Evolutionary conservation across 2,797 vertebrate genomes (phyloP), one percentile per base, ranked within the genome.

Genomic region (Lagocephalus sceleratus): DNA sequence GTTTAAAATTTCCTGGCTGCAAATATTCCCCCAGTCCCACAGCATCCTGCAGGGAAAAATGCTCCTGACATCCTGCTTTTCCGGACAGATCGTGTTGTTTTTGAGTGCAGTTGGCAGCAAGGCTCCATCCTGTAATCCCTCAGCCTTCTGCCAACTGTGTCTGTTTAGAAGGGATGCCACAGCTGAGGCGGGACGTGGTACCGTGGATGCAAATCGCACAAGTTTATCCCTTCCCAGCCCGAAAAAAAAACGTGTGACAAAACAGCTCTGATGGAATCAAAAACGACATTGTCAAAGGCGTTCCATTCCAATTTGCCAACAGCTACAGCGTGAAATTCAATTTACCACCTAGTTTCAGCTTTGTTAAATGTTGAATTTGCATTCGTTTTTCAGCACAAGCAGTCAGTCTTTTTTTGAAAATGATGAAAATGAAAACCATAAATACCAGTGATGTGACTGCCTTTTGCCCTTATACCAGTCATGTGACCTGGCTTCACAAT

Each of bases 71-170:
- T 25, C 2, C 51, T 64, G 52, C 23, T 48, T 47, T 55, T 38
- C 41, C 52, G 51, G 49, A 56, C 56, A 68, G 47, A 60, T 52
- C 42, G 51, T 35, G 54, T 15, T 51, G 44, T 38, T 73, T 20
- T 6, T 25, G 62, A 65, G 71, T 47, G 17, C 62, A 59, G 60
- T 70, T 60, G 42, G 55, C 54, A 50, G 47, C 50, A 41, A 47
- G 66, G 46, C 67, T 63, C 29, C 47, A 1, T 32, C 63, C 54
- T 63, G 32, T 54, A 48, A 74, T 63, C 70, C 14, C 44, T 5
- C 44, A 35, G 63, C 52, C 25, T 56, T 42, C 40, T 20, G 23
- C 63, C 58, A 44, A 60, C 55, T 51, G 57, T 44, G 57, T 47
- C 47, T 8, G 51, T 73, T 63, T 46, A 51, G 48, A 63, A 57